Evolutionary conservation across 2,888 invertebrate species (phyloP), one percentile per base, ranked within the genome.

Genomic region (Sacculina carcini): DNA sequence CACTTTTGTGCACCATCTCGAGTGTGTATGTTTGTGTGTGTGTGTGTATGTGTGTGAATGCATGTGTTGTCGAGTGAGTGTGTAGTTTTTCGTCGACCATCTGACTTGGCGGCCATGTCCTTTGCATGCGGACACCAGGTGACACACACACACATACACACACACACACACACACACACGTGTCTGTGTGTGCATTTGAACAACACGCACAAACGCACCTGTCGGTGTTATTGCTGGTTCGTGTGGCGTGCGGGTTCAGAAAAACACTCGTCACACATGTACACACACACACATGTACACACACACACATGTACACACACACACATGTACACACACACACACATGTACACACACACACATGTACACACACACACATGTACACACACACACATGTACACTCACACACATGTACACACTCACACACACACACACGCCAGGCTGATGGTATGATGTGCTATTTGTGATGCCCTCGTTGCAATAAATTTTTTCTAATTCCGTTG

Each of bases 301-400:
- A 38, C 38, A 38, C 38, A 38, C 6, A 38, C 10, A 38, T 19
- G 19, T 19, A 38, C 38, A 38, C 38, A 38, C 38, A 38, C 38
- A 38, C 38, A 38, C 38, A 38, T 19, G 19, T 19, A 38, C 38
- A 38, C 38, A 46, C 46, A 46, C 46, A 46, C 46, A 46, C 46
- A 46, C 46, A 46, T 29, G 29, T 29, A 46, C 46, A 46, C 46
- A 46, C 46, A 46, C 46, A 46, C 46, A 46, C 5, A 5, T 14
- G 29, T 16, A 46, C 10, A 6, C 5, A n/a, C 9, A 10, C 40
- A 42, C 44, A 42, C 19, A 10, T 26, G n/a, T n/a, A n/a, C n/a
- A n/a, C n/a, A n/a, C n/a, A n/a, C n/a, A n/a, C n/a, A n/a, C n/a
- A n/a, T n/a, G n/a, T n/a, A n/a, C n/a, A n/a, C n/a, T n/a, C n/a